A percentile compares a stretch with the other conserved stretches of the same genome.
These are phyloP conservation scores for Drosophila ercepeae DNA, from an alignment of 1,140 invertebrate genomes.

Conservation along the genomic window DNA sequence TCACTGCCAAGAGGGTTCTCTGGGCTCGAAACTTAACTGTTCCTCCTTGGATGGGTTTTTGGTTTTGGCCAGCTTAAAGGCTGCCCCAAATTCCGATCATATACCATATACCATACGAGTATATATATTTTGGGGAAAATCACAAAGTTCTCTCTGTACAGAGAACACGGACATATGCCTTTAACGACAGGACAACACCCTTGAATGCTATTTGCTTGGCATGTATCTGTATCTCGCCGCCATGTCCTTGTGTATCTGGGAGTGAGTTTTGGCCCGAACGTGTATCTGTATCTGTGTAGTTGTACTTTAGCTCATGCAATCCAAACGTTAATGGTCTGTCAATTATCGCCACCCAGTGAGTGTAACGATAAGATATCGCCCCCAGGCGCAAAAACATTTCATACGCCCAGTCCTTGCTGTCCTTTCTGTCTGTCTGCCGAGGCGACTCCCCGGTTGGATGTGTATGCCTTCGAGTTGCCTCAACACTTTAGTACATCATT, in stretches of 20 bases:
- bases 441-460: background rate
- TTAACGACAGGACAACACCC: slow-evolving; percentile 33
- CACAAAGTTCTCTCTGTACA: slow-evolving; percentile 8
- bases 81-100: background rate
- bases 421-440: background rate
- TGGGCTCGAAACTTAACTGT: slow-evolving; percentile 4
- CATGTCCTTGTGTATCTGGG: slow-evolving; percentile 9
- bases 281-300: slow-evolving; percentile 3
- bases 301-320: slow-evolving; percentile 70
- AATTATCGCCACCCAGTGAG: slow-evolving; percentile 81
- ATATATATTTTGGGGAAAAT: no score
- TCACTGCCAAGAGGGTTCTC: slow-evolving; percentile 10
- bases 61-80: background rate
- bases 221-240: slow-evolving; percentile 20
- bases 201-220: background rate
- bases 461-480: slow-evolving; percentile 28
- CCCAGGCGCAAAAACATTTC: slow-evolving; percentile 52
- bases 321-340: slow-evolving; percentile 81
- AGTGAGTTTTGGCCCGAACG: background rate
- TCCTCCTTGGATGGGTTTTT: slow-evolving; percentile 5
- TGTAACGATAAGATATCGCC: slow-evolving; percentile 80
- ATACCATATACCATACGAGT: background rate
- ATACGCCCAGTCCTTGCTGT: slow-evolving; percentile 23
- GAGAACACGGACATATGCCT: slow-evolving; percentile 23
- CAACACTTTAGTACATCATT: slow-evolving; percentile 81